Evolutionary conservation across 2,113 vertebrate species (phyloP).

Genomic region (Agelaius tricolor): DNA sequence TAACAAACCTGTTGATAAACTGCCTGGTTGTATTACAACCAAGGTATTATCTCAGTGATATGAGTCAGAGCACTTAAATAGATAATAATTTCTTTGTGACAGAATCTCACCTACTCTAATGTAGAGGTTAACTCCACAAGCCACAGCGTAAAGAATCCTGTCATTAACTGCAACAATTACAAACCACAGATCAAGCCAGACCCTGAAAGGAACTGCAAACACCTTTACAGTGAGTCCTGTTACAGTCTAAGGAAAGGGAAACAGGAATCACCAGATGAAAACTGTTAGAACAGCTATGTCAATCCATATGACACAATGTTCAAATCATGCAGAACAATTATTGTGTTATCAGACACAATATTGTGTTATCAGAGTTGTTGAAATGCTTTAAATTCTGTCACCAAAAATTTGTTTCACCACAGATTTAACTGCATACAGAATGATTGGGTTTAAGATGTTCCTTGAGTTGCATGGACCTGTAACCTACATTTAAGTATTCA

Average conservation of each 20-base stretch:
- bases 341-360: neutral
- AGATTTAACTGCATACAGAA: neutral
- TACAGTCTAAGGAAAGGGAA: neutral
- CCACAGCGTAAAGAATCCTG: neutral
- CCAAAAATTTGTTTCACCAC: neutral
- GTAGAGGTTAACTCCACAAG: neutral
- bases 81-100: neutral
- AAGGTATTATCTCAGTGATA: neutral
- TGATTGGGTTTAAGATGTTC: neutral
- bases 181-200: neutral
- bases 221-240: neutral
- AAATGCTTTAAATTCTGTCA: neutral
- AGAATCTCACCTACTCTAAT: neutral
- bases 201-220: neutral
- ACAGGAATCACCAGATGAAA: neutral
- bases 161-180: neutral
- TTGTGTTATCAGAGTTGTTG: rapidly evolving
- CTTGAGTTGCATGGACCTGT: neutral
- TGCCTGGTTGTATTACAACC: neutral
- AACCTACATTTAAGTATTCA: neutral
- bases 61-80: neutral
- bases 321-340: neutral
- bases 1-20: neutral
- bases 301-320: neutral
- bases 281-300: neutral